These are phyloP conservation scores for Acrocephalus arundinaceus DNA, from an alignment of 2,113 vertebrate species.

Conservation along the genomic window DNA sequence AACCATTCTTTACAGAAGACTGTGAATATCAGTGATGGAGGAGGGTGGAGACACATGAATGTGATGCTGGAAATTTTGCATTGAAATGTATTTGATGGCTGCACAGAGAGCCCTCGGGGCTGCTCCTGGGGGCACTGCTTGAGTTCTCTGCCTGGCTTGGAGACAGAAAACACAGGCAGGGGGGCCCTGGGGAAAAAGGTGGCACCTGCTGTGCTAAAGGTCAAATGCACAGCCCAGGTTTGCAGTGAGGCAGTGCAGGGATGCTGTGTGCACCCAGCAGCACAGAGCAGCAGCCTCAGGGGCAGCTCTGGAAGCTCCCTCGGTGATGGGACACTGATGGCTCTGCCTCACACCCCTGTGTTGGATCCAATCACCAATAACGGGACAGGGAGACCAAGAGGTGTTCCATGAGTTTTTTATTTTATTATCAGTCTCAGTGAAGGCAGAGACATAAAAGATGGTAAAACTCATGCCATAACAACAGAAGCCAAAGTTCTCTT, in stretches of 20 bases:
- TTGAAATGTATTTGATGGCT: neutral
- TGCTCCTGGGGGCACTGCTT: fast-evolving
- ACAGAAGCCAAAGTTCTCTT: neutral
- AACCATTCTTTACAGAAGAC: slow-evolving; percentile 42
- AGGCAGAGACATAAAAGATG: neutral
- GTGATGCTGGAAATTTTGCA: neutral
- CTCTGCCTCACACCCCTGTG: neutral
- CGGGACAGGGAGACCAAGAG: neutral
- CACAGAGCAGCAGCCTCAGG: fast-evolving
- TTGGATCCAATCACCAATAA: neutral
- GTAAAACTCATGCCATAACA: neutral
- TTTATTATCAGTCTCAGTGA: neutral
- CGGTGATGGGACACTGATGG: fast-evolving
- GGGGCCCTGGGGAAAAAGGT: neutral
- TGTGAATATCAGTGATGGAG: slow-evolving; percentile 42
- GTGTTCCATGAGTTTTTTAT: neutral
- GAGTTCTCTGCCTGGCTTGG: neutral
- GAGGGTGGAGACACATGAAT: neutral
- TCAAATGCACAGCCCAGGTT: neutral
- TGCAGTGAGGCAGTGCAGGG: neutral
- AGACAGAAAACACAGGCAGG: neutral
- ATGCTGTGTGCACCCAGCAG: neutral
- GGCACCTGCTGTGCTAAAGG: neutral
- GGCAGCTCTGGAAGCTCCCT: neutral
- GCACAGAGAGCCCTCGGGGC: neutral